Evolutionary conservation across 2,113 vertebrate species (phyloP).

Genomic region (Crotalus viridis): DNA sequence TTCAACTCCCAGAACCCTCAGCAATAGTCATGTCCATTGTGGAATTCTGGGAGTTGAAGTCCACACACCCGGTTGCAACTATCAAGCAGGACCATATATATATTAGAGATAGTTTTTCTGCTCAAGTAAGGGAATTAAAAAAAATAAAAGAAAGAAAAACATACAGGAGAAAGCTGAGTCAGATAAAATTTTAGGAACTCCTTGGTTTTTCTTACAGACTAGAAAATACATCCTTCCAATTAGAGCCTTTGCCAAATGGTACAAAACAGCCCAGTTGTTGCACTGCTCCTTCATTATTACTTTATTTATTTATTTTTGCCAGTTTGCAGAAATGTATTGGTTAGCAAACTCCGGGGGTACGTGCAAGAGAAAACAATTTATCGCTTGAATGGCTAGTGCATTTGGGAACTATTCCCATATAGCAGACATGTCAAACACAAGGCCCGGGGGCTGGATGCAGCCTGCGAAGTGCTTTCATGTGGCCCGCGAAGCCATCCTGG

Average conservation of each 20-base stretch:
- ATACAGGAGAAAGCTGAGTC: constrained; percentile 34
- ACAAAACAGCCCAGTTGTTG: neutral
- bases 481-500: too few species aligned
- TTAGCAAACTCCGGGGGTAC: constrained; percentile 53
- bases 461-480: too few species aligned
- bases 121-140: constrained; percentile 3
- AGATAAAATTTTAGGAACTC: constrained; percentile 41
- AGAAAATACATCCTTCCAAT: neutral
- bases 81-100: neutral
- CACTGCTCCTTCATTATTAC: constrained; percentile 41
- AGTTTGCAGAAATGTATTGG: constrained; percentile 48
- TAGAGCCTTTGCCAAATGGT: neutral
- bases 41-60: neutral
- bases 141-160: constrained; percentile 36
- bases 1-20: neutral
- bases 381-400: neutral
- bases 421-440: too few species aligned
- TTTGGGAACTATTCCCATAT: constrained; percentile 46
- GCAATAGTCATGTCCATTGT: neutral
- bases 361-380: constrained; percentile 38
- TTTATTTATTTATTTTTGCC: constrained; percentile 25
- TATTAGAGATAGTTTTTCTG: neutral
- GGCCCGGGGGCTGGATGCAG: too few species aligned
- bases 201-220: neutral
- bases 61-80: neutral